Evolutionary conservation across 2,113 vertebrate genomes (phyloP).

Genomic region (Lepus timidus): DNA sequence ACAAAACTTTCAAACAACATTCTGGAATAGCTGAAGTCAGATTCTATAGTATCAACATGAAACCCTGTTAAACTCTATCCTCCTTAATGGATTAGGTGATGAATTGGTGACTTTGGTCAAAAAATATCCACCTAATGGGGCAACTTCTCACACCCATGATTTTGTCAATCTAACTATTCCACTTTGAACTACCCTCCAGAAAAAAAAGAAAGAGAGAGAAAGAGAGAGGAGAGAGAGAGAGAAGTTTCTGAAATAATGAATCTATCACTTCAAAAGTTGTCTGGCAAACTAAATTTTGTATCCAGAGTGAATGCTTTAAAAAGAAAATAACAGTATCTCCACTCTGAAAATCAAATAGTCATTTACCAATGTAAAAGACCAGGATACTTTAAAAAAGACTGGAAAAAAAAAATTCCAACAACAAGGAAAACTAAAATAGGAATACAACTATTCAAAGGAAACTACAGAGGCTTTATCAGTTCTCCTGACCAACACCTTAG

Average conservation of each 20-base stretch:
- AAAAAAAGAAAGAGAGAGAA: background rate
- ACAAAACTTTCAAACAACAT: background rate
- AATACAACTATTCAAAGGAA: too few species aligned
- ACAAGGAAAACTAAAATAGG: too few species aligned
- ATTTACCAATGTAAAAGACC: background rate
- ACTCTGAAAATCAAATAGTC: background rate
- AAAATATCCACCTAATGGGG: background rate
- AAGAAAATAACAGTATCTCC: background rate
- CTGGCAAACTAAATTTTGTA: background rate
- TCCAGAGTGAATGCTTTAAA: background rate
- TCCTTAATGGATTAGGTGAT: background rate
- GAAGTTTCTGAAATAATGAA: background rate
- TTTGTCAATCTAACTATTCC: background rate
- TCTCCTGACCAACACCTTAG: too few species aligned
- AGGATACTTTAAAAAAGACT: background rate
- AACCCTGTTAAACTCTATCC: background rate
- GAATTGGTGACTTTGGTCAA: background rate
- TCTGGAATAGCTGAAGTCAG: background rate
- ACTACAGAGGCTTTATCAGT: too few species aligned
- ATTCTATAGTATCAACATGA: background rate
- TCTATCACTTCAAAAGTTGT: too few species aligned
- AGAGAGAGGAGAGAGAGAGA: too few species aligned
- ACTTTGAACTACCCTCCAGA: background rate
- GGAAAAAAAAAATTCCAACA: background rate
- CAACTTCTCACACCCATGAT: background rate